phyloP scores from a whole-genome alignment of 2,797 vertebrate species.

The Myioborus miniatus region DNA sequence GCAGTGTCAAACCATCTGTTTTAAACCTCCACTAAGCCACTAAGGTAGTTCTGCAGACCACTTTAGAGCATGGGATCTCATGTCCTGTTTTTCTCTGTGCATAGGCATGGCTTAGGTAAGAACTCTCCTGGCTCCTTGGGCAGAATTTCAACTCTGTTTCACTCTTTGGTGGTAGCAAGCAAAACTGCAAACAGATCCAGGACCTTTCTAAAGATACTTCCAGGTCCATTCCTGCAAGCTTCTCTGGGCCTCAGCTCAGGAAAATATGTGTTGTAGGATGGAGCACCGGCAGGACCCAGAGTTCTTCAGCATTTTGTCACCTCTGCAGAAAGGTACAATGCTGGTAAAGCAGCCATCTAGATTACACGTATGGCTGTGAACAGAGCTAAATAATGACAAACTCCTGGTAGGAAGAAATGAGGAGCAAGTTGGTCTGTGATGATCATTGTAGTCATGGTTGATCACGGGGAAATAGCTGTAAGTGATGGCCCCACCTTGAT shows the following conservation, averaged over 20 bases:
- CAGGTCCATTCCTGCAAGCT: not conserved
- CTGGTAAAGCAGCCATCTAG: not conserved
- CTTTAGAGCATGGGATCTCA: not conserved
- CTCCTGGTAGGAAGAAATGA: not conserved
- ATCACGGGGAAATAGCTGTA: not conserved
- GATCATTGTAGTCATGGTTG: not conserved
- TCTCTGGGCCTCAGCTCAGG: not conserved
- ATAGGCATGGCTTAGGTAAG: not conserved
- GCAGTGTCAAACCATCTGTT: not conserved
- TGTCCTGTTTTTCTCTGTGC: not conserved
- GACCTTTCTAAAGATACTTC: not conserved
- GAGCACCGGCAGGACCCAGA: not conserved
- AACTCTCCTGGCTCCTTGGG: not conserved
- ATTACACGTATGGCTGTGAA: not conserved
- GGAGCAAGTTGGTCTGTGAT: not conserved
- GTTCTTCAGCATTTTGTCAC: not conserved
- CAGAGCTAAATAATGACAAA: not conserved
- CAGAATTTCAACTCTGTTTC: not conserved
- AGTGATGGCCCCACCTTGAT: not conserved
- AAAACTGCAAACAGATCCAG: not conserved
- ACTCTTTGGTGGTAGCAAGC: not conserved
- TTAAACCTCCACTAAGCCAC: not conserved
- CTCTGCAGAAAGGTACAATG: not conserved
- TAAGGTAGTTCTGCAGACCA: not conserved
- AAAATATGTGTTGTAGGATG: not conserved